Base-by-base conservation (phyloP, 2,888 invertebrate species). In the Mythimna pallens region DNA sequence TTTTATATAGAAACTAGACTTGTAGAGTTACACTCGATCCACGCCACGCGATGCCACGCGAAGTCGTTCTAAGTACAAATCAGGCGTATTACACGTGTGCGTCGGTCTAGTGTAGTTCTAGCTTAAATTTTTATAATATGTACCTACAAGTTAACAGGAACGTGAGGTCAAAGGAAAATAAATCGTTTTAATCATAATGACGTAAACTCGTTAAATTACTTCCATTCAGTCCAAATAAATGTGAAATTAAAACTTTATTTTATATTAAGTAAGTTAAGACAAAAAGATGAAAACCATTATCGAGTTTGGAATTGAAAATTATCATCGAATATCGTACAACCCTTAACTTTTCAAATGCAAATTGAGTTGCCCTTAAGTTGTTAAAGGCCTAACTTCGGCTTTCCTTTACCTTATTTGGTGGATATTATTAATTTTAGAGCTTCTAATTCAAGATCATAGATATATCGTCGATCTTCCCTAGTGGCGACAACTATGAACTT, bases 351-450 rank as follows among this genome's bases (percentile, higher is more conserved):
- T 58, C 57, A 68, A 84, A 81, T 84, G 85, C 81, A 69, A 81
- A 81, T 77, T 76, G 78, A 84, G 59, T 81, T 81, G 20, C 65
- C 43, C 66, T 61, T 65, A 83, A 80, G 69, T 80, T 80, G 76
- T 81, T 81, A 80, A 59, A 82, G 67, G 82, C 82, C 70, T 36
- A 81, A 84, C 82, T 84, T 81, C 30, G 55, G 78, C 59, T 68
- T 68, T 76, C 77, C 76, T 76, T 76, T 25, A 81, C 84, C 76
- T 84, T 84, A 77, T 84, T 81, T 71, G 68, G 84, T 84, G 65
- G 71, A 66, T 76, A 83, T 83, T 68, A 80, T 75, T 74, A 81
- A 81, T 81, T 80, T 81, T 83, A 75, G 50, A 54, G 61, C 58
- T 57, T 68, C 67, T 65, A 65, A 67, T 66, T 66, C 64, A 57